These are phyloP conservation scores for Portunus trituberculatus DNA, from an alignment of 1,140 invertebrate species.

Conservation along the genomic window DNA sequence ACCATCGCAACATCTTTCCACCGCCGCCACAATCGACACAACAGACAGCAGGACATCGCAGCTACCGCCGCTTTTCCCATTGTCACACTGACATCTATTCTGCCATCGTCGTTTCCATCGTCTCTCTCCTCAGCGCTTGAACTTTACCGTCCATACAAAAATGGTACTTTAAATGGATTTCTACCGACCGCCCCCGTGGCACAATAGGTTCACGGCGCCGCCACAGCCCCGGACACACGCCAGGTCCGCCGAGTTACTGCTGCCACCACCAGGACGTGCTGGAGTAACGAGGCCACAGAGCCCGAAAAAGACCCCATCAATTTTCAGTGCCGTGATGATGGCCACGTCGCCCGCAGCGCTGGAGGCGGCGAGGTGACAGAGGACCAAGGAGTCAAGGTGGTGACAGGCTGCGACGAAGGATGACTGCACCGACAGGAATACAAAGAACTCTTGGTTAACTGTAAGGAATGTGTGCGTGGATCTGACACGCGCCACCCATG, in stretches of 20 bases:
- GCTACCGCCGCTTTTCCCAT: no score
- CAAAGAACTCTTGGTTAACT: neutral
- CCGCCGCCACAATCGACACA: no score
- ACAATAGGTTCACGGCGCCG: no score
- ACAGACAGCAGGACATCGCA: no score
- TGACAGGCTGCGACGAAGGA: neutral
- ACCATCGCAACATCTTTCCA: no score
- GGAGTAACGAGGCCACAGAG: neutral
- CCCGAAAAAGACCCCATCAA: neutral
- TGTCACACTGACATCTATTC: no score
- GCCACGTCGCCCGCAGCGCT: neutral
- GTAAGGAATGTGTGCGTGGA: neutral
- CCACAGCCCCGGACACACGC: neutral
- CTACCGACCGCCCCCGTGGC: no score
- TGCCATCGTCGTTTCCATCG: no score
- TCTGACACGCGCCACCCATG: neutral
- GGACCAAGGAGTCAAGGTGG: neutral
- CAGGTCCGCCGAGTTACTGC: neutral
- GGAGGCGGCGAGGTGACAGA: neutral
- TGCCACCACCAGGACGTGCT: neutral
- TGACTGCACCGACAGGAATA: neutral
- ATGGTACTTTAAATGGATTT: no score
- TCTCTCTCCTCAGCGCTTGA: no score
- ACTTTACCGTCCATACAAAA: no score
- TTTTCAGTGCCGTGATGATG: slow-evolving; percentile 8